Evolutionary conservation across 2,888 invertebrate genomes (phyloP).

Genomic region (Drosophila flavopinicola): DNA sequence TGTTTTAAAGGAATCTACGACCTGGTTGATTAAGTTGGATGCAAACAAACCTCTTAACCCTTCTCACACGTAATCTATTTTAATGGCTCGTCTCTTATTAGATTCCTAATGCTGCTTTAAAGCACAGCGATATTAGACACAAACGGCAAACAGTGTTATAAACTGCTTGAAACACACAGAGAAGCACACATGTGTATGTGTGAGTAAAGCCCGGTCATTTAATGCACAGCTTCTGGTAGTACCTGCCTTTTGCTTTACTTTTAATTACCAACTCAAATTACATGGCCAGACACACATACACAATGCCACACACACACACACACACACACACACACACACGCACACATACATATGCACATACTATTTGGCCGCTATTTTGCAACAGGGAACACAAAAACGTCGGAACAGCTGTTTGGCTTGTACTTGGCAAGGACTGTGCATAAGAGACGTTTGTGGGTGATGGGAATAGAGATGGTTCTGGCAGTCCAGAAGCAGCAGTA

Average conservation of each 20-base stretch:
- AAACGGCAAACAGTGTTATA: constrained; percentile 43
- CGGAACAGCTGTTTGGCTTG: constrained; percentile 74
- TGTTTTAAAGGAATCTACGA: background rate
- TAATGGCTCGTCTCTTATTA: constrained; percentile 18
- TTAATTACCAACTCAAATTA: constrained; percentile 77
- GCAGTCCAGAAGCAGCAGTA: constrained; percentile 1
- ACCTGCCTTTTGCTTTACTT: constrained; percentile 72
- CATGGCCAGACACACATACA: constrained; percentile 56
- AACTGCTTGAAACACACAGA: constrained; percentile 15
- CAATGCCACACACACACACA: constrained; percentile 26
- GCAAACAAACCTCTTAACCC: background rate
- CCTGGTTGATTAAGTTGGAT: background rate
- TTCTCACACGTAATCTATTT: background rate
- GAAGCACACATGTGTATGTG: constrained; percentile 15
- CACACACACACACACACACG: constrained; percentile 8
- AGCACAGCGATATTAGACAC: constrained; percentile 19
- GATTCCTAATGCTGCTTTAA: constrained; percentile 10
- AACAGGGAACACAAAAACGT: constrained; percentile 42
- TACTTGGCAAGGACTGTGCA: constrained; percentile 54
- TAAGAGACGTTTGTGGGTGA: constrained; percentile 4
- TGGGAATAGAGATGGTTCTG: constrained; percentile 9
- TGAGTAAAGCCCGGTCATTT: constrained; percentile 53
- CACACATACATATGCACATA: constrained; percentile 1
- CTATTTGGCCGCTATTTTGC: constrained; percentile 41
- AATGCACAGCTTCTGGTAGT: constrained; percentile 56